Conservation (phyloP, 2,797 vertebrate species). For the Coranthus polyacanthus region DNA sequence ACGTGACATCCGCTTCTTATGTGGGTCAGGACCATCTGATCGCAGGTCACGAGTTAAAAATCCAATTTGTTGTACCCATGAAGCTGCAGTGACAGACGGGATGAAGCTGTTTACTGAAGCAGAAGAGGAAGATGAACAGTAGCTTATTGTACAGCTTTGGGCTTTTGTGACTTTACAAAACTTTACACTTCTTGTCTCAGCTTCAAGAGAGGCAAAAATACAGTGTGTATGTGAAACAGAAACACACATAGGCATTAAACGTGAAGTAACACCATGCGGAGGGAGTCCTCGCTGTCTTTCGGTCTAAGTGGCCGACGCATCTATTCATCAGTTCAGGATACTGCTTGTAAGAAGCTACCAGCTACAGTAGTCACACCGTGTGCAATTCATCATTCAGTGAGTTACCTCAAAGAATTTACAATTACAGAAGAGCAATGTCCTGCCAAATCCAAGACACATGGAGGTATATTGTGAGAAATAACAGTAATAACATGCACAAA, state of each 20-base stretch:
- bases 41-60: constrained; percentile 41
- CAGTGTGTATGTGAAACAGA: constrained; percentile 37
- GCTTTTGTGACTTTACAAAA: constrained; percentile 41
- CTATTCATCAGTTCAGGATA: constrained; percentile 24
- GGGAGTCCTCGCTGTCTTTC: constrained; percentile 20
- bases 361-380: constrained; percentile 51
- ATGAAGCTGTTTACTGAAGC: constrained; percentile 20
- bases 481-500: constrained; percentile 73
- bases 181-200: constrained; percentile 13
- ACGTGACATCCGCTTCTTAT: constrained; percentile 26
- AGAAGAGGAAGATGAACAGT: constrained; percentile 7
- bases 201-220: constrained; percentile 36
- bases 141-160: constrained; percentile 57
- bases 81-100: constrained; percentile 30
- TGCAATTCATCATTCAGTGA: constrained; percentile 59
- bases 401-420: constrained; percentile 49
- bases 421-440: constrained; percentile 50
- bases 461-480: constrained; percentile 77
- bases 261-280: constrained; percentile 39
- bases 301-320: no score
- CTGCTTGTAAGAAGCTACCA: constrained; percentile 34
- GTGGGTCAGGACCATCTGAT: background rate
- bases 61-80: constrained; percentile 33
- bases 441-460: constrained; percentile 60
- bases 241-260: constrained; percentile 34